These are phyloP conservation scores for Danio aesculapii DNA, from an alignment of 2,797 vertebrate species.

Conservation along the genomic window DNA sequence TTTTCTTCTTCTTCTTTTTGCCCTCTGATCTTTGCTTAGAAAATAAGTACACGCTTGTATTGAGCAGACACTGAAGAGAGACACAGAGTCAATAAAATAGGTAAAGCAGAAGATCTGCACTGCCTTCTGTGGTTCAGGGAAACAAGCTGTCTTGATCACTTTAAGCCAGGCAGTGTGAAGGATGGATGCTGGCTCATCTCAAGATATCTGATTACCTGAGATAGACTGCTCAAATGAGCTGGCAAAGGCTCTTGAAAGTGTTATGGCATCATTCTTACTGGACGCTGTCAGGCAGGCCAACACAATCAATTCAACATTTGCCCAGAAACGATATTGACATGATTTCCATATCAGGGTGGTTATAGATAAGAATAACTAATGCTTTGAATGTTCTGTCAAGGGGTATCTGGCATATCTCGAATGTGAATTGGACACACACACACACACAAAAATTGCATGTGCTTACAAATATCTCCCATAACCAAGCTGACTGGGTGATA, in stretches of 20 bases:
- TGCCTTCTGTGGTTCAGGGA: not conserved
- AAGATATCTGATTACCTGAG: slow-evolving; percentile 12
- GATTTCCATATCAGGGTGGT: not conserved
- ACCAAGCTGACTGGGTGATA: not conserved
- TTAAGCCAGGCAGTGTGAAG: slow-evolving; percentile 7
- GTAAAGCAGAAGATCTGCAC: not conserved
- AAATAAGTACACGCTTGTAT: not conserved
- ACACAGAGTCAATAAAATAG: not conserved
- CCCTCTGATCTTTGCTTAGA: not conserved
- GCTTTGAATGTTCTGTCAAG: not conserved
- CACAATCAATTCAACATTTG: slow-evolving; percentile 11
- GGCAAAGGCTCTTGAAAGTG: slow-evolving; percentile 3
- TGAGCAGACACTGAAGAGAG: not conserved
- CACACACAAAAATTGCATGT: not conserved
- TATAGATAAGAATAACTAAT: slow-evolving; percentile 7
- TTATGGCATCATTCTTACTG: slow-evolving; percentile 15
- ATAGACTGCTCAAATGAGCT: slow-evolving; percentile 15
- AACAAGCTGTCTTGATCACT: slow-evolving; percentile 17
- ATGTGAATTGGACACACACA: not conserved
- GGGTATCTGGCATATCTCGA: not conserved
- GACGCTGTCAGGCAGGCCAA: slow-evolving; percentile 11
- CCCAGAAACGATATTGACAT: not conserved
- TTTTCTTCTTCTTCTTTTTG: not conserved
- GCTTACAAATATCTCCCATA: not conserved
- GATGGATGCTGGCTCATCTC: slow-evolving; percentile 18